Percentiles rank a stretch among this genome's conserved stretches.
These are phyloP conservation scores for Cydia fagiglandana DNA, from an alignment of 1,140 invertebrate species.

Conservation along the genomic window DNA sequence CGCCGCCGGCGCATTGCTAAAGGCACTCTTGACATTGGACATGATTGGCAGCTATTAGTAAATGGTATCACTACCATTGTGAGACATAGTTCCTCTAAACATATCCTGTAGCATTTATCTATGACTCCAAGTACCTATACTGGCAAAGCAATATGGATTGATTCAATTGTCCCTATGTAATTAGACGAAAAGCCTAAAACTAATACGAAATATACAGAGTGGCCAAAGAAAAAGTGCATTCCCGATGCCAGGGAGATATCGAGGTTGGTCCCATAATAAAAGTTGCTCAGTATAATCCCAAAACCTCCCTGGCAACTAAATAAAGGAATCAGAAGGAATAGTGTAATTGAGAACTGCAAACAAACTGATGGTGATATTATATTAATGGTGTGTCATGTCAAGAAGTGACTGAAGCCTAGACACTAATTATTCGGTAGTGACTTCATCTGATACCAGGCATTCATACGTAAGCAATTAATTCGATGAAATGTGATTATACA, in stretches of 20 bases:
- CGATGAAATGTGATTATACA: constrained; percentile 29
- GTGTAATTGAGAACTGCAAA: background rate
- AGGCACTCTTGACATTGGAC: constrained; percentile 26
- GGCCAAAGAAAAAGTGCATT: no score
- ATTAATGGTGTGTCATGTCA: background rate
- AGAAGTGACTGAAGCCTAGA: background rate
- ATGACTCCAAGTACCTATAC: background rate
- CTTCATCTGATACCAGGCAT: constrained; percentile 21
- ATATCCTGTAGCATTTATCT: background rate
- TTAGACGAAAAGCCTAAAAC: no score
- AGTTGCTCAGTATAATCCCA: no score
- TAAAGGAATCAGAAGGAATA: no score
- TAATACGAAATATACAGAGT: no score
- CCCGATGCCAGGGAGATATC: no score
- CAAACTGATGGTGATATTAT: background rate
- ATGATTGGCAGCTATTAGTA: constrained; percentile 15
- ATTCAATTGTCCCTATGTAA: no score
- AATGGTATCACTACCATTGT: background rate
- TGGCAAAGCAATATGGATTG: no score
- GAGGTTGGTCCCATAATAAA: no score
- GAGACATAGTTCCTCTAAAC: background rate
- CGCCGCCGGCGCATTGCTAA: constrained; percentile 17
- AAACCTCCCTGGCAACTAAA: no score
- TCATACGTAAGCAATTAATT: constrained; percentile 26
- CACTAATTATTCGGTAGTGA: constrained; percentile 23